Percentiles rank a stretch among this genome's conserved stretches.
phyloP scores from a whole-genome alignment of 2,797 vertebrate species.

The Pterois miles region DNA sequence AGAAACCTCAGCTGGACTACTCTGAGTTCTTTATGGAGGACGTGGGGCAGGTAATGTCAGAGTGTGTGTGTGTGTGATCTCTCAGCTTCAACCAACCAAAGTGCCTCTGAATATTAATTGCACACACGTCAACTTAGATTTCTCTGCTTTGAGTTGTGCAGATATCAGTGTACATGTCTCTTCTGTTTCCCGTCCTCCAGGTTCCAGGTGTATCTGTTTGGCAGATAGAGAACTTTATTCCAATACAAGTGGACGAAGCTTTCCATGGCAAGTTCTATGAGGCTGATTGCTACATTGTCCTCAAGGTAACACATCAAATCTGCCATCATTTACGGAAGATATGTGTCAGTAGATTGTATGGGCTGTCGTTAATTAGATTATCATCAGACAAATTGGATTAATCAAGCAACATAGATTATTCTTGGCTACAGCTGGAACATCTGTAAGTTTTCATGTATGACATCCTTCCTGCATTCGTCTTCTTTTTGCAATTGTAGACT shows the following conservation, averaged over 20 bases:
- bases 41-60: constrained; percentile 86
- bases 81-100: background rate
- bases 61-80: background rate
- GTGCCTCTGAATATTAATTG: background rate
- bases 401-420: background rate
- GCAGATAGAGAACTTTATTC: constrained; percentile 98
- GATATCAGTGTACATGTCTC: background rate
- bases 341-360: background rate
- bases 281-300: constrained; percentile 96
- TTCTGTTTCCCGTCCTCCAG: constrained; percentile 58
- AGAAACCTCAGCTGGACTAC: constrained; percentile 95
- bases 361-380: background rate
- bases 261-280: constrained; percentile 97
- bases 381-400: background rate
- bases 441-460: background rate
- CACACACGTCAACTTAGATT: background rate
- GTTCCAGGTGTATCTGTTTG: constrained; percentile 90
- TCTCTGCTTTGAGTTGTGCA: background rate
- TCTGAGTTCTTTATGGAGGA: constrained; percentile 96
- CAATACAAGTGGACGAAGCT: constrained; percentile 89
- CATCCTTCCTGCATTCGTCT: background rate
- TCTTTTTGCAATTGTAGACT: constrained; percentile 78
- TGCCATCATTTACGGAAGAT: background rate
- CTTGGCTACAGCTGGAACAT: background rate
- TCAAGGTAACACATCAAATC: constrained; percentile 84